Evolutionary conservation across 2,888 invertebrate species (phyloP).

Genomic region (Agrochola lota): DNA sequence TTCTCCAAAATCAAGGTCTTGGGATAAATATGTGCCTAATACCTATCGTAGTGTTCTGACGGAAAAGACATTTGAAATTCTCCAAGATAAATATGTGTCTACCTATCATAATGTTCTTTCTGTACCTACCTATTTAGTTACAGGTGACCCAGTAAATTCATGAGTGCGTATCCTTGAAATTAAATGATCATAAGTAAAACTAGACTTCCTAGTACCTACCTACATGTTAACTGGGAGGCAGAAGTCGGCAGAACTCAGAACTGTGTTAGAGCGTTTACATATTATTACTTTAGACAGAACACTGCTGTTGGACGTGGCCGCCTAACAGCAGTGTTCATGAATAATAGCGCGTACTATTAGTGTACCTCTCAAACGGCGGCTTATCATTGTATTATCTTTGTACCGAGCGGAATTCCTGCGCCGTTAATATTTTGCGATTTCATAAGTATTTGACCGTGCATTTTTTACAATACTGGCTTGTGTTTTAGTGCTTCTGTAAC

Average conservation of each 20-base stretch:
- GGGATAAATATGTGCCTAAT: background rate
- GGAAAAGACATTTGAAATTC: slow-evolving; percentile 16
- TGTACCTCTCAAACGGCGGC: slow-evolving; percentile 24
- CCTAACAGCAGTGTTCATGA: slow-evolving; percentile 28
- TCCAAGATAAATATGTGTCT: background rate
- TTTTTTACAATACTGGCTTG: slow-evolving; percentile 19
- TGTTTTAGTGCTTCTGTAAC: slow-evolving; percentile 38
- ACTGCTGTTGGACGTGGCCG: slow-evolving; percentile 30
- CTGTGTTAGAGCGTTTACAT: slow-evolving; percentile 26
- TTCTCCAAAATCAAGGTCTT: slow-evolving; percentile 1
- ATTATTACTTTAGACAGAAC: slow-evolving; percentile 18
- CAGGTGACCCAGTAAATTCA: slow-evolving; percentile 6
- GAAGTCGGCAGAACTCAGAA: slow-evolving; percentile 32
- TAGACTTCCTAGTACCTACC: slow-evolving; percentile 40
- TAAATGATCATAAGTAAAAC: slow-evolving; percentile 38
- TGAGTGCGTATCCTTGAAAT: slow-evolving; percentile 21
- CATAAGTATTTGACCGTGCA: slow-evolving; percentile 8
- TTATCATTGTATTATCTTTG: slow-evolving; percentile 53
- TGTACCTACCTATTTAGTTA: background rate
- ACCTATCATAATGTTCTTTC: background rate
- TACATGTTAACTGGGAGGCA: slow-evolving; percentile 25
- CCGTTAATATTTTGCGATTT: slow-evolving; percentile 41
- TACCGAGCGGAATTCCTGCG: slow-evolving; percentile 44
- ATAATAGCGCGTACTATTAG: slow-evolving; percentile 45
- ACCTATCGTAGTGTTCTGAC: background rate